Base-by-base conservation (phyloP, 2,888 invertebrate genomes). In the Drosophila meridionalis region DNA sequence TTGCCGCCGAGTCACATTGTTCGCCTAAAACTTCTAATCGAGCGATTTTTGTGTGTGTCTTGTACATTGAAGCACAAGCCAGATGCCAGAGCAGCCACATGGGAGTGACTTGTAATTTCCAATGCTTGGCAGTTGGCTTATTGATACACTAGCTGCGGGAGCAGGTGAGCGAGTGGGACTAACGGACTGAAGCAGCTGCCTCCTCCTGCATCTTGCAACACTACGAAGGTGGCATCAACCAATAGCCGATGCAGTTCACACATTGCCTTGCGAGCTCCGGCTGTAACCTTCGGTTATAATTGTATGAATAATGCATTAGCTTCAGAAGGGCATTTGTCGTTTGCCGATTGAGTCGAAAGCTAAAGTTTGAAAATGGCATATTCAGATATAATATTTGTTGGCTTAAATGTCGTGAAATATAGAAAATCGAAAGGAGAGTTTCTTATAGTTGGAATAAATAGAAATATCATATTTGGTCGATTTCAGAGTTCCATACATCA, bases 271-370 rank as follows among this genome's bases (percentile, higher is more conserved):
- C 32, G 14, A 34, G 32, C n/a, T 50, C 11, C 20, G 12, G 0
- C 3, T 14, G 36, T 26, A 8, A 57, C 52, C 69, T 57, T 47
- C 64, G 56, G 42, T 55, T 67, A 76, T 82, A 87, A 73, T 83
- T 83, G 71, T 76, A 87, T 83, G 61, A 81, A 81, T 83, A 72
- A 83, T 76, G 64, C 68, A 83, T 66, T 26, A 32, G 8, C 58
- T n/a, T 34, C 48, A 1, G 62, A 59, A 61, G 61, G 56, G 26
- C 12, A 26, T 60, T 42, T 63, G 63, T 30, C 34, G 38, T 43
- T 26, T 53, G 20, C 43, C 43, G 20, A 36, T 36, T 4, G 9
- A 5, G 42, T 40, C 40, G 14, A 14, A 7, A 28, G 5, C 6
- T 30, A 45, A 26, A 45, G 20, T 45, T 45, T 20, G 8, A 43